A percentile compares a stretch with the other conserved stretches of the same genome.
phyloP scores from a whole-genome alignment of 2,113 vertebrate species.

The Oryzias celebensis region DNA sequence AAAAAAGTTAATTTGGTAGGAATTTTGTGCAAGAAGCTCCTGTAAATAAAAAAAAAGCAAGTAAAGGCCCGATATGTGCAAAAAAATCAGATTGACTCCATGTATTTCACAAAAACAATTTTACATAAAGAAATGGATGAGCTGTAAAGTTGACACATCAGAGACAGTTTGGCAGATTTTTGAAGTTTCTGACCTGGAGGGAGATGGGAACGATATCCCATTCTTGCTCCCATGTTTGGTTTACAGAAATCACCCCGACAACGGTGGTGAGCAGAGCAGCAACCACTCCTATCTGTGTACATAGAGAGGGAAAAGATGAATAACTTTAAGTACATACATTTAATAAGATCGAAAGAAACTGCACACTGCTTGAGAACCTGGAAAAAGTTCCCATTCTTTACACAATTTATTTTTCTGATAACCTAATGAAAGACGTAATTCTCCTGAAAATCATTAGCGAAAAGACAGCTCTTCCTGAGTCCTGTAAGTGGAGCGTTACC shows the following conservation, averaged over 20 bases:
- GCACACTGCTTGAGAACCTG: slow-evolving; percentile 1
- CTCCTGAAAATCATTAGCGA: not conserved
- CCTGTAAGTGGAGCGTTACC: slow-evolving; percentile 72
- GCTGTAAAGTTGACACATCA: not conserved
- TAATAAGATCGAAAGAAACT: not conserved
- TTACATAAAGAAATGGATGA: not conserved
- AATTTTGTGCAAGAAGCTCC: too few relatives aligned
- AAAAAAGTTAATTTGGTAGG: not conserved
- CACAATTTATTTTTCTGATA: slow-evolving; percentile 25
- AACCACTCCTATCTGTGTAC: slow-evolving; percentile 83
- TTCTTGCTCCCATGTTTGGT: slow-evolving; percentile 90
- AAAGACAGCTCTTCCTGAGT: not conserved
- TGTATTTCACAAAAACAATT: not conserved
- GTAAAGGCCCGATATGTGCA: too few relatives aligned
- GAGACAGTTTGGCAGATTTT: slow-evolving; percentile 1
- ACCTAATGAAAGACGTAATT: slow-evolving; percentile 12
- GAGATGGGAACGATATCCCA: slow-evolving; percentile 93
- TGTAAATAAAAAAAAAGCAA: too few relatives aligned
- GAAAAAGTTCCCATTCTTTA: slow-evolving; percentile 8
- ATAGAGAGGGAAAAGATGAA: not conserved
- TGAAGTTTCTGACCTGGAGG: slow-evolving; percentile 81
- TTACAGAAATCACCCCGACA: slow-evolving; percentile 88
- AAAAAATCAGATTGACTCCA: too few relatives aligned
- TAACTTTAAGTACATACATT: not conserved
- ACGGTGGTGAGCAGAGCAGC: slow-evolving; percentile 84